Percentiles rank a stretch among this genome's conserved stretches.
Evolutionary conservation across 2,888 invertebrate species (phyloP).

Genomic region (Oscheius sp.): DNA sequence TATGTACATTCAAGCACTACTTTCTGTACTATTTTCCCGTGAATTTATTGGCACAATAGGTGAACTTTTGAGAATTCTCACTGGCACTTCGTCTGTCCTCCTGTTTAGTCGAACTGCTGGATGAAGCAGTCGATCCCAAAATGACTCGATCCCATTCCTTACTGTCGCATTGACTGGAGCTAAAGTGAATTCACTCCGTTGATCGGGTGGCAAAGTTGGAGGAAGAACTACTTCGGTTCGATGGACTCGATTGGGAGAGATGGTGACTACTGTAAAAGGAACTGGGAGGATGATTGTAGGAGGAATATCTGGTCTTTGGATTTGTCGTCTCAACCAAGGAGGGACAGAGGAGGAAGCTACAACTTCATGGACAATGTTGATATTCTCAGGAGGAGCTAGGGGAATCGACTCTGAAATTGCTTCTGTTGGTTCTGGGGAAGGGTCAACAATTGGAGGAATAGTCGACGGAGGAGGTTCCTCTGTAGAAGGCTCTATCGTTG

Average conservation of each 20-base stretch:
- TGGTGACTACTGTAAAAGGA: not conserved
- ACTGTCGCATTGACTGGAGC: conserved; percentile 10
- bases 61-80: not conserved
- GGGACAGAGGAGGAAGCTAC: not conserved
- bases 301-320: not conserved
- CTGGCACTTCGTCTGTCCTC: not conserved
- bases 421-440: not conserved
- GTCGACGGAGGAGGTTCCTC: not conserved
- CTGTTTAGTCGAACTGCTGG: not conserved
- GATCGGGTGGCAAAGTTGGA: not conserved
- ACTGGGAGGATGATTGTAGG: not conserved
- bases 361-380: not conserved
- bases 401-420: not conserved
- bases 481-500: not conserved
- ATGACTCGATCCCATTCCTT: not conserved
- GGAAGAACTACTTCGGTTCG: not conserved
- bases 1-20: not conserved
- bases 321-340: not conserved
- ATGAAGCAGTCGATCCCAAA: not conserved
- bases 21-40: not conserved
- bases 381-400: not conserved
- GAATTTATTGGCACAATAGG: conserved; percentile 10
- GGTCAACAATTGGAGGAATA: not conserved
- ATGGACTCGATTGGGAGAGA: not conserved
- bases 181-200: not conserved